Evolutionary conservation across 2,797 vertebrate species (phyloP), one percentile per base, ranked within the genome.

Genomic region (Artibeus jamaicensis): DNA sequence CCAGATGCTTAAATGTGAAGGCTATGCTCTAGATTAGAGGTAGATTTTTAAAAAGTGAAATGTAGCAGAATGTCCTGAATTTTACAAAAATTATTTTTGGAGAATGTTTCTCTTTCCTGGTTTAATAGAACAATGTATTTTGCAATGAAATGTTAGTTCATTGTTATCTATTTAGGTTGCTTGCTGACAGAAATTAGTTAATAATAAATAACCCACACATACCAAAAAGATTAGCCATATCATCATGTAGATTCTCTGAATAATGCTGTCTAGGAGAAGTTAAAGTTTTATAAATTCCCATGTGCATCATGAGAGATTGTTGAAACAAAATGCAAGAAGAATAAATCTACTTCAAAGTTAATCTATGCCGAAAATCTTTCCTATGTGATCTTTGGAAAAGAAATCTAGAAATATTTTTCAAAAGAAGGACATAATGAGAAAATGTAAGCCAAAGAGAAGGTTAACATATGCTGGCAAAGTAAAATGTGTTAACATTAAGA

Each of bases 161-260:
- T 10, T 32, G 7, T 59, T 53, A 71, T 81, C 14, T 62, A n/a
- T 82, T 93, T 94, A 57, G 65, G 71, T 87, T 68, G 14, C 71
- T 90, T 76, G 59, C 12, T 74, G 55, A 87, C 53, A 87, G 53
- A 76, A 89, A 93, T 65, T 39, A 77, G n/a, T 79, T 94, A 57
- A 39, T 85, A 85, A 78, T 82, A 6, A 76, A 29, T 84, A 91
- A 59, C 3, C 6, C 8, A 76, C 70, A 70, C 5, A 65, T 12
- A 55, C 19, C 18, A n/a, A 94, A 62, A 93, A 82, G 39, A 57
- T 22, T 11, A 57, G 29, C n/a, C 19, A 55, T 15, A 4, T 84
- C 19, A 88, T 18, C 11, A 37, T n/a, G 9, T 73, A 84, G 71
- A 67, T 0, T 53, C 6, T 59, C 29, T 93, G 70, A 65, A 55